A percentile compares a stretch with the other conserved stretches of the same genome.
These are phyloP conservation scores for Xiphydria camelus DNA, from an alignment of 2,888 invertebrate species.

Conservation along the genomic window DNA sequence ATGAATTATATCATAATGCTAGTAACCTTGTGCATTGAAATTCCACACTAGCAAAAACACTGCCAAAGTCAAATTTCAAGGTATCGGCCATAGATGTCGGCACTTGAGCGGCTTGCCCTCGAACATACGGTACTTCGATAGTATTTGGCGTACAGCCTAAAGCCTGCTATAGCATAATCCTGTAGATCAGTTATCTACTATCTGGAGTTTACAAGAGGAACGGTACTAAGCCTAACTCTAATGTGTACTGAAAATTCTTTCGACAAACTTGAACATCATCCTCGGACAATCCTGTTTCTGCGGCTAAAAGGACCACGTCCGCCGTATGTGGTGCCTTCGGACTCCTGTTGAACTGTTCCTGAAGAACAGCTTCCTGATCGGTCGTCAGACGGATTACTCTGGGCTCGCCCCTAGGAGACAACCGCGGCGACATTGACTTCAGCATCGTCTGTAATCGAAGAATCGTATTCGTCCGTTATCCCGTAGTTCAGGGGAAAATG, in stretches of 20 bases:
- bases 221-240: too few species aligned
- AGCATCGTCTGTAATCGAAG: conserved; percentile 34
- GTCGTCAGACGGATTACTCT: conserved; percentile 49
- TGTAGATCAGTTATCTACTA: too few species aligned
- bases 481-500: too few species aligned
- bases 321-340: conserved; percentile 60
- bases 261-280: conserved; percentile 58
- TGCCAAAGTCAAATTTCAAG: too few species aligned
- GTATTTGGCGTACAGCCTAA: neutral
- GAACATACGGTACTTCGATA: neutral
- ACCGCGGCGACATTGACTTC: conserved; percentile 30
- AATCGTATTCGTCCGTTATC: too few species aligned
- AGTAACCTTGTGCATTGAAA: too few species aligned
- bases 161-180: too few species aligned
- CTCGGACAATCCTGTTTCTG: conserved; percentile 61
- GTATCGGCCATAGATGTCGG: too few species aligned
- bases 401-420: conserved; percentile 28
- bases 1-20: too few species aligned
- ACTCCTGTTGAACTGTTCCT: conserved; percentile 59
- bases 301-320: conserved; percentile 60
- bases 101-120: neutral
- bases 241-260: too few species aligned
- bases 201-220: too few species aligned
- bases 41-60: too few species aligned
- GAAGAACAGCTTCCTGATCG: conserved; percentile 59